Percentiles rank a stretch among this genome's conserved stretches.
These are phyloP conservation scores for Lordiphosa fenestrarum DNA, from an alignment of 2,888 invertebrate genomes.

Conservation along the genomic window DNA sequence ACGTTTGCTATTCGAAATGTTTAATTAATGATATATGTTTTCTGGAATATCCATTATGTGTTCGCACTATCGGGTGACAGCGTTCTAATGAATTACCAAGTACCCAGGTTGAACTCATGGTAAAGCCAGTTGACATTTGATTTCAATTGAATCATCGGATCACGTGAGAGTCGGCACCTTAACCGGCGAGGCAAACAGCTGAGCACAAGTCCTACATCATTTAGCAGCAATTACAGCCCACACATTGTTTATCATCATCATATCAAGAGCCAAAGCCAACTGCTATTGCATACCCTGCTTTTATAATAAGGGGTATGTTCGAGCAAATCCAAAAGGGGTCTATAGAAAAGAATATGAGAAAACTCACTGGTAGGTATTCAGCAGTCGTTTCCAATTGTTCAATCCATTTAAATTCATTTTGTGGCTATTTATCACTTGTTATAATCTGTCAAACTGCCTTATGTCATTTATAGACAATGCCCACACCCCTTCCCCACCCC, in stretches of 20 bases:
- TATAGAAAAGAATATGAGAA: too few relatives aligned
- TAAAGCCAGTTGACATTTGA: conserved; percentile 46
- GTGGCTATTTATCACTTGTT: conserved; percentile 24
- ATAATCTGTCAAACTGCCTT: conserved; percentile 16
- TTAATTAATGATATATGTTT: not conserved
- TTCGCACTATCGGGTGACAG: conserved; percentile 35
- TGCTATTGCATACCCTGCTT: conserved; percentile 30
- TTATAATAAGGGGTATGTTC: not conserved
- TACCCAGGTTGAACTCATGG: conserved; percentile 14
- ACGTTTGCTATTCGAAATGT: conserved; percentile 4
- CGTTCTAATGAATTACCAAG: conserved; percentile 47
- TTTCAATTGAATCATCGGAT: conserved; percentile 41
- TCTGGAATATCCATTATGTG: conserved; percentile 35
- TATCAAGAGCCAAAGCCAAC: conserved; percentile 40
- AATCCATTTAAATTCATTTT: conserved; percentile 19
- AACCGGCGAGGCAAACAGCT: conserved; percentile 9
- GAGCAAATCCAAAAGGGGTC: too few relatives aligned
- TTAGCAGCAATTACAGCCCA: conserved; percentile 47
- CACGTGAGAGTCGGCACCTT: conserved; percentile 32
- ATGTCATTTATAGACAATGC: conserved; percentile 4
- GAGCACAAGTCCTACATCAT: conserved; percentile 47
- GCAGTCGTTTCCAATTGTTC: conserved; percentile 13
- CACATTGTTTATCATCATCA: conserved; percentile 26
- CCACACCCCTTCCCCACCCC: too few relatives aligned
- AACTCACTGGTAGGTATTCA: not conserved